These are phyloP conservation scores for Aradophagus sp. DNA, from an alignment of 1,140 invertebrate species.

Conservation along the genomic window DNA sequence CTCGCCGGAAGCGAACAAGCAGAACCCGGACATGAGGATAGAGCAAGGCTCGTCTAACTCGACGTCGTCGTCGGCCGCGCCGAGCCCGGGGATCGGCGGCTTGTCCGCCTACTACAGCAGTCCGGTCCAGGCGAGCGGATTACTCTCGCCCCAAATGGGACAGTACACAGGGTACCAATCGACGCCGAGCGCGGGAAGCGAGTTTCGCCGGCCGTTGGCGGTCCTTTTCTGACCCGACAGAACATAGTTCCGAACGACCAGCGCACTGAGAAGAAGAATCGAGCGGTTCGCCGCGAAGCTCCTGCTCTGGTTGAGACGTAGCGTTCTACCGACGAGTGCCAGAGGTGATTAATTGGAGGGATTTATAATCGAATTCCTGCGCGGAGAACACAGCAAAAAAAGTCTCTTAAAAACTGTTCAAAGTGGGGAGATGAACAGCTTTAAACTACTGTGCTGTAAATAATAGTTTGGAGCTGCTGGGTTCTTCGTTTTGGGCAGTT, in stretches of 20 bases:
- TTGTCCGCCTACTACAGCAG: constrained; percentile 79
- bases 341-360: too few relatives aligned
- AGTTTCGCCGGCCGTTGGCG: constrained; percentile 86
- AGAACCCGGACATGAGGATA: constrained; percentile 72
- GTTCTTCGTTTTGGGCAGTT: too few relatives aligned
- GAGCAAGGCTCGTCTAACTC: constrained; percentile 76
- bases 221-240: constrained; percentile 91
- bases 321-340: too few relatives aligned
- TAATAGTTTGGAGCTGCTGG: too few relatives aligned
- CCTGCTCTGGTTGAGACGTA: too few relatives aligned
- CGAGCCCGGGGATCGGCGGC: constrained; percentile 75
- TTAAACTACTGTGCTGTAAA: too few relatives aligned
- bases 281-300: too few relatives aligned
- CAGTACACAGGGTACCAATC: constrained; percentile 80
- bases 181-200: constrained; percentile 75
- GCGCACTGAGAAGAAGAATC: too few relatives aligned
- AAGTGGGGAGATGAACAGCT: too few relatives aligned
- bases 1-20: constrained; percentile 78
- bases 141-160: constrained; percentile 77
- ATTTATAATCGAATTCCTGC: too few relatives aligned
- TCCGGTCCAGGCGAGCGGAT: constrained; percentile 72
- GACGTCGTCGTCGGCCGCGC: constrained; percentile 79
- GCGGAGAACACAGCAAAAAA: too few relatives aligned
- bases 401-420: too few relatives aligned
- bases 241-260: constrained; percentile 67